Base-by-base conservation (phyloP, 1,140 invertebrate species). In the Thaumetopoea pityocampa region DNA sequence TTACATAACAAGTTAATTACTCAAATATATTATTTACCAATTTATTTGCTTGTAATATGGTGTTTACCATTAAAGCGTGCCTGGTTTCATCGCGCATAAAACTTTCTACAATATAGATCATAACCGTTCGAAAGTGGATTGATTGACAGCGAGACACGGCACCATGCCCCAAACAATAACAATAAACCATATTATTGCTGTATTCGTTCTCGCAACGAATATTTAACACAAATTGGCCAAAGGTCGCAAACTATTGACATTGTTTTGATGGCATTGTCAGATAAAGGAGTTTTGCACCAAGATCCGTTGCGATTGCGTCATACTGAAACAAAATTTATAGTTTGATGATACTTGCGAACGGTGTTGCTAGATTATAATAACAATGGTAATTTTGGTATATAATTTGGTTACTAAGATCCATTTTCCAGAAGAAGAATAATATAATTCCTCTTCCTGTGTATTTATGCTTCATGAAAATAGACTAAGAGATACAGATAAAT, bases 211-310 rank as follows among this genome's bases (percentile, higher is more conserved):
- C 54, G 67, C 67, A 72, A 78, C 61, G 64, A 68, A 71, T 69
- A 70, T 72, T 67, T 71, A 63, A 71, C 69, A 49, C 48, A 38
- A 10, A 36, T 50, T 29, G 43, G n/a, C n/a, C 68, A 81, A 81
- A 81, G 78, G 78, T 79, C 67, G 56, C 55, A 69, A 61, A 69
- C 63, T 79, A 63, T 74, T 70, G 68, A 72, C 70, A 70, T 68
- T 77, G 60, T 69, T 77, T 69, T 66, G 74, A 80, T 79, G 55
- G 55, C 44, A 76, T 68, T 70, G 67, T 67, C 54, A 61, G 73
- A 81, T 79, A 73, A 66, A 59, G 19, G 53, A 59, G 44, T 47
- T 67, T 54, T 40, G 37, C 2, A 23, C 27, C 15, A 45, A 30
- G 44, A 62, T 55, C 45, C 41, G 29, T 55, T 17, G 32, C 38